Percentiles rank a stretch among this genome's conserved stretches.
Evolutionary conservation across 2,797 vertebrate genomes (phyloP).

Genomic region (Notoglanidium macrostoma): DNA sequence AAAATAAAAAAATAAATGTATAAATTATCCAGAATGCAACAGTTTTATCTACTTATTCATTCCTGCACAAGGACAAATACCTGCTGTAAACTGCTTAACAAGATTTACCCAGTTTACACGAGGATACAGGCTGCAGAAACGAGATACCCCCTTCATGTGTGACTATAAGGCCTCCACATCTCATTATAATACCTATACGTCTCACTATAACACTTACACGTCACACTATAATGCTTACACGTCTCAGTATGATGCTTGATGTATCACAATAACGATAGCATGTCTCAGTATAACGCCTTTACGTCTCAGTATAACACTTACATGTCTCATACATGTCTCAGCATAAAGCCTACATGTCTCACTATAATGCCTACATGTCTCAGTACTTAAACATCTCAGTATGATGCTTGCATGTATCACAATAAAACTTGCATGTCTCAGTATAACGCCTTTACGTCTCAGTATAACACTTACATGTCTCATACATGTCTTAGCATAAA

Average conservation of each 20-base stretch:
- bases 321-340: neutral
- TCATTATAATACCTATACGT: neutral
- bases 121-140: neutral
- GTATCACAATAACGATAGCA: too few relatives aligned
- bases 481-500: neutral
- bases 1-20: too few relatives aligned
- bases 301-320: neutral
- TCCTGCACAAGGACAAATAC: neutral
- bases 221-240: neutral
- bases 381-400: neutral
- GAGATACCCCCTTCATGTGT: neutral
- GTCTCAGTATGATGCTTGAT: neutral
- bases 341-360: neutral
- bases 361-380: neutral
- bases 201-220: neutral
- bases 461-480: neutral
- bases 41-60: neutral
- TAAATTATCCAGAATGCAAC: too few relatives aligned
- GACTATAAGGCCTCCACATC: neutral
- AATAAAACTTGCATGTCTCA: neutral
- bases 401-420: neutral
- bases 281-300: neutral
- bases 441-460: neutral
- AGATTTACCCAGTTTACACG: conserved; percentile 14
- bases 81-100: conserved; percentile 38